A percentile compares a stretch with the other conserved stretches of the same genome.
Evolutionary conservation across 2,888 invertebrate genomes (phyloP).

Genomic region (Amphipoea lucens): DNA sequence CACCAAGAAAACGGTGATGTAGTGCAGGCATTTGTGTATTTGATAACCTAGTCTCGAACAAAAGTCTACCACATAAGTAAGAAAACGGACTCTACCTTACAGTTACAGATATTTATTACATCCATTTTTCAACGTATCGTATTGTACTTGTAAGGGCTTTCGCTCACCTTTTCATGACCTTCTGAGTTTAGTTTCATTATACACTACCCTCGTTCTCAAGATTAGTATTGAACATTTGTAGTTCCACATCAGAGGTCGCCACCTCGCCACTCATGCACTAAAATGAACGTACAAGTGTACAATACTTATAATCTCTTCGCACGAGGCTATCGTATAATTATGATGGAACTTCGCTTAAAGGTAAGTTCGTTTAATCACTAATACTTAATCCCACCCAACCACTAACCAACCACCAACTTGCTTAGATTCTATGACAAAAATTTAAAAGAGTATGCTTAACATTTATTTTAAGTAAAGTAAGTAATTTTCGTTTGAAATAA

Average conservation of each 20-base stretch:
- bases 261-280: background rate
- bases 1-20: background rate
- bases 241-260: background rate
- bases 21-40: background rate
- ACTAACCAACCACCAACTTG: no score
- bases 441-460: no score
- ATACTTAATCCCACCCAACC: background rate
- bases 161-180: conserved; percentile 6
- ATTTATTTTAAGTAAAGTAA: no score
- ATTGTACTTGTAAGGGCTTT: background rate
- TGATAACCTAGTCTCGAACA: background rate
- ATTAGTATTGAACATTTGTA: background rate
- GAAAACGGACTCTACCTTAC: background rate
- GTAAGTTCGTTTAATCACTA: background rate
- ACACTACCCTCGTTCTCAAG: background rate
- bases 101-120: conserved; percentile 1
- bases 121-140: background rate
- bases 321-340: no score
- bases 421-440: no score
- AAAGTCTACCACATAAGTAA: background rate
- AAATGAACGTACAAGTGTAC: no score
- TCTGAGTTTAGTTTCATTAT: background rate
- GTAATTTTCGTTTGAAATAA: no score
- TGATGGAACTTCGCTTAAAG: no score
- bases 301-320: no score